Percentiles rank a stretch among this genome's conserved stretches.
phyloP scores from a whole-genome alignment of 2,888 invertebrate species.

The Hybos culiciformis region DNA sequence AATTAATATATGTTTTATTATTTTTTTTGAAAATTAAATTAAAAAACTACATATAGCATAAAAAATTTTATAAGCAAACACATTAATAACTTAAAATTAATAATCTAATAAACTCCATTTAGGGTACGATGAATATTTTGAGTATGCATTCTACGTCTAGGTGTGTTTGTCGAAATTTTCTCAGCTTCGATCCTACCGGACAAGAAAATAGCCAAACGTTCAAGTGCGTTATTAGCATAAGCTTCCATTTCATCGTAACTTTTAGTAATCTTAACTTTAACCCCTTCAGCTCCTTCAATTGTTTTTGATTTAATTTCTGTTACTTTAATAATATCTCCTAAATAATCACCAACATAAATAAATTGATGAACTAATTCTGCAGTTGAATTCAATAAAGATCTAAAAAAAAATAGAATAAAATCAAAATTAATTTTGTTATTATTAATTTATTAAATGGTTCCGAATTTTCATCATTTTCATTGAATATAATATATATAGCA shows the following conservation, averaged over 20 bases:
- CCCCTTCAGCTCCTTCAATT: conserved; percentile 38
- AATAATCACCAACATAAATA: conserved; percentile 34
- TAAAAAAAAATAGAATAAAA: conserved; percentile 21
- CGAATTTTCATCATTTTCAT: conserved; percentile 9
- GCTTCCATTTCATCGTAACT: conserved; percentile 11
- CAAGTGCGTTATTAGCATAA: conserved; percentile 21
- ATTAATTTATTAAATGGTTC: neutral
- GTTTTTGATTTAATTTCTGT: conserved; percentile 42
- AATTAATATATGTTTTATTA: too few relatives aligned
- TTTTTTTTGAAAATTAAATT: too few relatives aligned
- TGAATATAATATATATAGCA: neutral
- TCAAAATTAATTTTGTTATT: neutral
- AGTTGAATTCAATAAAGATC: conserved; percentile 41
- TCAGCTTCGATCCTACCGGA: conserved; percentile 52
- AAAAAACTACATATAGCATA: too few relatives aligned
- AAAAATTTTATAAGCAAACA: too few relatives aligned
- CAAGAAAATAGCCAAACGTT: conserved; percentile 48
- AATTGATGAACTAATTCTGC: conserved; percentile 43
- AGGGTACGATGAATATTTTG: conserved; percentile 30
- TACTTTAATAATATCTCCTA: conserved; percentile 38
- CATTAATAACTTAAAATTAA: too few relatives aligned
- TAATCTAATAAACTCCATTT: conserved; percentile 34
- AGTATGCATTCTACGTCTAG: conserved; percentile 33
- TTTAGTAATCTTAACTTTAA: conserved; percentile 3
- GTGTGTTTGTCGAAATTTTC: conserved; percentile 40